Evolutionary conservation across 2,797 vertebrate genomes (phyloP), one percentile per base, ranked within the genome.

Genomic region (Myiotriccus ornatus): DNA sequence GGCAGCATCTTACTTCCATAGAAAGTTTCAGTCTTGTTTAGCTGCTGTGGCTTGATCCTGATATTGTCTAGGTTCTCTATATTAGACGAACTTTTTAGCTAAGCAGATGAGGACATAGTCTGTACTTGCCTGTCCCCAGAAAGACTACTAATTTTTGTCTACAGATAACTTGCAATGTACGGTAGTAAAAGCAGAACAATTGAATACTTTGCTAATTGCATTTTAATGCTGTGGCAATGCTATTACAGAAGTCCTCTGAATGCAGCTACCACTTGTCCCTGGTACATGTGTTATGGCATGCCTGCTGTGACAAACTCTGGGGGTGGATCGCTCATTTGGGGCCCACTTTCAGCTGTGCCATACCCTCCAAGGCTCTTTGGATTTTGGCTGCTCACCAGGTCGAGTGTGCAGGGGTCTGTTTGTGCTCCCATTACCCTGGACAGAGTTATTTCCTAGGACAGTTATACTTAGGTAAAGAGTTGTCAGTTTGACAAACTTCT

Each of bases 1-100:
- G 98, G 97, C 98, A 98, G 97, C 84, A 97, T 81, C 39, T 95
- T 84, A 81, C 97, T 95, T 84, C 68, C 15, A 1, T n/a, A 89
- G 86, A 69, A 43, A 68, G 23, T 49, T 83, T 53, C 32, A 10
- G 19, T 60, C 28, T 12, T 2, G 7, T 35, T 63, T 30, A 20
- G 22, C 41, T 16, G 21, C 25, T 21, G 30, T 19, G 60, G 12
- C 25, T 78, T 53, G 43, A 62, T 65, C 50, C 44, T 34, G 41
- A 6, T 34, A 7, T 20, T 32, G 50, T 32, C 37, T 44, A 10
- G 34, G 39, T 65, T 86, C 32, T 56, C 53, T 50, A 0, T 22
- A 14, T 62, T 7, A 35, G 50, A 32, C 13, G 10, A 25, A 10
- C 22, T 55, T 78, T 52, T 85, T 35, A 90, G 69, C n/a, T 34